phyloP scores from a whole-genome alignment of 2,113 vertebrate species.

The Megaceryle maxima region DNA sequence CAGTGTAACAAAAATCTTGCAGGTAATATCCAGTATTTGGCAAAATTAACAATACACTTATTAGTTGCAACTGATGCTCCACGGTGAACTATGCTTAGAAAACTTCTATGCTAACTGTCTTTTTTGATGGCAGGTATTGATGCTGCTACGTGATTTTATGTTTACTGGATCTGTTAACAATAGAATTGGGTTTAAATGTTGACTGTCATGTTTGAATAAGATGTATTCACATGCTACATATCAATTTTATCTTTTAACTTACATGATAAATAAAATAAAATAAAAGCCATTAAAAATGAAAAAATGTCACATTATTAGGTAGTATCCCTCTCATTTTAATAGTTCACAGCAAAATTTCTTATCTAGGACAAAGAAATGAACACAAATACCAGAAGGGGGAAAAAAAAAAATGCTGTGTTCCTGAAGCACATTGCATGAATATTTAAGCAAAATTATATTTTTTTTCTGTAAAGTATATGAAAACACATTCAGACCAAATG shows the following conservation, averaged over 20 bases:
- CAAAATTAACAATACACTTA: neutral
- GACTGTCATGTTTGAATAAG: neutral
- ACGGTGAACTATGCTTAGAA: neutral
- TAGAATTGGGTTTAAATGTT: neutral
- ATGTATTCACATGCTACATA: neutral
- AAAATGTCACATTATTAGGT: neutral
- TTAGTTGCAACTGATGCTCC: neutral
- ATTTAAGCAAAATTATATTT: neutral
- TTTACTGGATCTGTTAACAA: neutral
- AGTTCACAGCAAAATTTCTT: neutral
- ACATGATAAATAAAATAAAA: neutral
- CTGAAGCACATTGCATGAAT: neutral
- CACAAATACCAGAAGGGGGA: neutral
- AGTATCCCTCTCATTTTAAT: neutral
- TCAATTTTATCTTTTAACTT: neutral
- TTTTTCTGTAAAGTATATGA: neutral
- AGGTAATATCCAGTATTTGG: neutral
- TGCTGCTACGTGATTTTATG: neutral
- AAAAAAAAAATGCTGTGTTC: neutral
- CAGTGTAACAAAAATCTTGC: neutral
- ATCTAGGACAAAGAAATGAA: neutral
- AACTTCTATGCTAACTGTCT: neutral
- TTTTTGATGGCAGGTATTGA: neutral
- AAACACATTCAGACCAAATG: neutral
- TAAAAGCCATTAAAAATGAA: neutral